Evolutionary conservation across 2,797 vertebrate species (phyloP).

Genomic region (Coranthus polyacanthus): DNA sequence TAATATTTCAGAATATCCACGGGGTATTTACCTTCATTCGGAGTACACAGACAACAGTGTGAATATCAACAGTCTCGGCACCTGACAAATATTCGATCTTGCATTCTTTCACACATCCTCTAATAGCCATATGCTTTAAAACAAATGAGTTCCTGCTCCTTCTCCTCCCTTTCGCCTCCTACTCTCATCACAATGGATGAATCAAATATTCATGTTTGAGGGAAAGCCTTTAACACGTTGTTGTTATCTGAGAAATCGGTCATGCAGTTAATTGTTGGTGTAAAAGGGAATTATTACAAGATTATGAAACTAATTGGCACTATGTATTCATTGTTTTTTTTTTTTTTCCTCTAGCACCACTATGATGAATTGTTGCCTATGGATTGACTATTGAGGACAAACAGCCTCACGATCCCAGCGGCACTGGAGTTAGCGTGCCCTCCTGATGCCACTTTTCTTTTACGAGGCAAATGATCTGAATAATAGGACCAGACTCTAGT

Average conservation of each 20-base stretch:
- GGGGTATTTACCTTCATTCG: constrained; percentile 26
- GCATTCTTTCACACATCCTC: constrained; percentile 65
- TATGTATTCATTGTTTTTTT: constrained; percentile 30
- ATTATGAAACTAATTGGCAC: constrained; percentile 61
- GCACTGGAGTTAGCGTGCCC: constrained; percentile 48
- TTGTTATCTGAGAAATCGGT: constrained; percentile 70
- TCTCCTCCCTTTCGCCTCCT: constrained; percentile 51
- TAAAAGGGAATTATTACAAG: constrained; percentile 60
- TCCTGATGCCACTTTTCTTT: constrained; percentile 64
- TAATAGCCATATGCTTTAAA: constrained; percentile 63
- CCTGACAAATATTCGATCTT: constrained; percentile 67
- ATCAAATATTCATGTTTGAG: constrained; percentile 71
- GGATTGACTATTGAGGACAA: constrained; percentile 37
- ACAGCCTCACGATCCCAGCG: constrained; percentile 20
- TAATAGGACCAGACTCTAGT: constrained; percentile 48
- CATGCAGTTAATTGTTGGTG: constrained; percentile 70
- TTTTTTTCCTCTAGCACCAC: constrained; percentile 20
- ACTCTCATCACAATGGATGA: constrained; percentile 48
- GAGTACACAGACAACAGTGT: constrained; percentile 9
- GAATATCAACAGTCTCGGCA: constrained; percentile 53
- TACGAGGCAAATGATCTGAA: constrained; percentile 63
- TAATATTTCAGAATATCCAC: constrained; percentile 23
- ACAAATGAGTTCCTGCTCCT: constrained; percentile 60
- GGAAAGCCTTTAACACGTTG: constrained; percentile 58
- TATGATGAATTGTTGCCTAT: constrained; percentile 36